Conservation (phyloP, 2,797 vertebrate genomes). For the Danio choprae region DNA sequence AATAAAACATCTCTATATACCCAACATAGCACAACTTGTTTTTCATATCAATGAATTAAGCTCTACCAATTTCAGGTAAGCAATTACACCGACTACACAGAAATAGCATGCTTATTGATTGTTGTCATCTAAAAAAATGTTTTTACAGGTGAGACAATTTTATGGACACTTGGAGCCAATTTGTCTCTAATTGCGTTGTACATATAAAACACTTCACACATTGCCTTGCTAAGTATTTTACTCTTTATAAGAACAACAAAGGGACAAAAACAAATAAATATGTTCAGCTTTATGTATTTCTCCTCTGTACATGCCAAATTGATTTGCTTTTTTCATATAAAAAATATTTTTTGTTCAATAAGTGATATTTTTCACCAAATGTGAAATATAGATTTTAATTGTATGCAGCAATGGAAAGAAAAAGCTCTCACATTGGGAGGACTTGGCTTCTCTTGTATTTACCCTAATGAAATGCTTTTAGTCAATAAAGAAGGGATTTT, state of each 20-base stretch:
- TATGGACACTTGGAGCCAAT: conserved; percentile 51
- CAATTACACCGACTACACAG: conserved; percentile 25
- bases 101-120: conserved; percentile 47
- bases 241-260: neutral
- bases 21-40: neutral
- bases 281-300: neutral
- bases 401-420: conserved; percentile 14
- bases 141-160: conserved; percentile 34
- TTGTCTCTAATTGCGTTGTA: conserved; percentile 50
- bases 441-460: conserved; percentile 55
- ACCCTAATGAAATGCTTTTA: conserved; percentile 66
- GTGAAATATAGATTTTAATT: conserved; percentile 40
- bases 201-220: conserved; percentile 44
- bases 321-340: neutral
- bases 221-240: conserved; percentile 16
- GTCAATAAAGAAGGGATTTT: conserved; percentile 56
- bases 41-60: conserved; percentile 14
- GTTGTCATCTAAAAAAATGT: conserved; percentile 23
- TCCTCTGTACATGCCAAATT: conserved; percentile 6
- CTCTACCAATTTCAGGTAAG: conserved; percentile 31
- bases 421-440: conserved; percentile 37
- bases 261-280: neutral
- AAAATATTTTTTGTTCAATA: conserved; percentile 36
- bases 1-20: neutral
- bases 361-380: conserved; percentile 17